Evolutionary conservation across 2,113 vertebrate genomes (phyloP).

Genomic region (Bos indicus): DNA sequence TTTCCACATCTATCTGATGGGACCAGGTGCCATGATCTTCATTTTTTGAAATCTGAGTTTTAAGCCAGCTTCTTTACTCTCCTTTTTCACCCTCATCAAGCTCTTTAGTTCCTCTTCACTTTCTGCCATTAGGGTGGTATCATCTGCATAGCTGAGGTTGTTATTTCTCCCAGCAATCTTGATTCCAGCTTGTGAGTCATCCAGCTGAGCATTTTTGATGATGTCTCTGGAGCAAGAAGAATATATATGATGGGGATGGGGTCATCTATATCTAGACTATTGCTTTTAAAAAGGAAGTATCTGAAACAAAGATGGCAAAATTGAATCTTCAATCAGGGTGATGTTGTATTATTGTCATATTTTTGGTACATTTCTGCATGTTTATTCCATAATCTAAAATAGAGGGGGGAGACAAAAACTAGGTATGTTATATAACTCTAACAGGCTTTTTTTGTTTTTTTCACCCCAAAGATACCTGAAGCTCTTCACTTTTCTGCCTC

Average conservation of each 20-base stretch:
- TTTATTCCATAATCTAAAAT: not conserved
- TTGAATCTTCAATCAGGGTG: not conserved
- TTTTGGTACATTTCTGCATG: not conserved
- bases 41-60: not conserved
- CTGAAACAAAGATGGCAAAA: not conserved
- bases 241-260: not conserved
- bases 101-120: not conserved
- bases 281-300: not conserved
- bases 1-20: not conserved
- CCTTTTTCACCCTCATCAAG: not conserved
- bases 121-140: not conserved
- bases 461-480: conserved; percentile 87
- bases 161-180: not conserved
- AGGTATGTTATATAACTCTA: not conserved
- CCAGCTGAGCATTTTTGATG: not conserved
- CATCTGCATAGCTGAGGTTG: not conserved
- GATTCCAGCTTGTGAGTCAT: not conserved
- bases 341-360: not conserved
- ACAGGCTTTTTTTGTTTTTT: not conserved
- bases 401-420: not conserved
- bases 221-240: not conserved
- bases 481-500: conserved; percentile 94
- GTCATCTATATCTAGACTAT: not conserved
- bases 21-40: not conserved
- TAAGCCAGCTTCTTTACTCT: not conserved